Evolutionary conservation across 2,888 invertebrate species (phyloP).

Genomic region (Andrena haemorrhoa): DNA sequence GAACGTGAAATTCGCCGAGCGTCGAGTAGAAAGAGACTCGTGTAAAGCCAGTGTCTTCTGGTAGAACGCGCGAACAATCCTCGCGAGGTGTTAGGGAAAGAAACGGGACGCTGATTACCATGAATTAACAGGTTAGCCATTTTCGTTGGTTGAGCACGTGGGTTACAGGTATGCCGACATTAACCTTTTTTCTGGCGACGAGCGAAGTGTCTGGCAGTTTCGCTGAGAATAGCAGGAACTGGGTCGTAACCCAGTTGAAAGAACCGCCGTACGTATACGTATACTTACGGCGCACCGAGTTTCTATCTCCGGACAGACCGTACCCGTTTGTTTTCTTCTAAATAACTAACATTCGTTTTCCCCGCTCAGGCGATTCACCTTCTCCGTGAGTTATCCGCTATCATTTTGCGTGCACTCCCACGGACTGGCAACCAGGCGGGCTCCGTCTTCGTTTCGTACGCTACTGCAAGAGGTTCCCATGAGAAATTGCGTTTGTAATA

Average conservation of each 20-base stretch:
- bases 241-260: constrained; percentile 71
- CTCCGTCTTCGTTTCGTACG: background rate
- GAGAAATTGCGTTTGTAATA: background rate
- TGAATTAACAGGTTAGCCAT: background rate
- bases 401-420: background rate
- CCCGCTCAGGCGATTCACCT: constrained; percentile 8
- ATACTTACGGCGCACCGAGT: constrained; percentile 9
- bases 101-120: background rate
- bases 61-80: background rate
- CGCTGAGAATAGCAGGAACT: constrained; percentile 73
- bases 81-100: no score
- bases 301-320: constrained; percentile 44
- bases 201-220: constrained; percentile 58
- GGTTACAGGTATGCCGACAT: constrained; percentile 48
- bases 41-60: background rate
- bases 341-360: constrained; percentile 44
- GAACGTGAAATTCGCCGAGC: background rate
- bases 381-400: constrained; percentile 5
- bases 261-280: constrained; percentile 20
- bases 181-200: constrained; percentile 62
- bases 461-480: background rate
- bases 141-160: constrained; percentile 15
- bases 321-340: constrained; percentile 38
- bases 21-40: background rate
- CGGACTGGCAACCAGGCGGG: background rate